These are phyloP conservation scores for Hirudo medicinalis DNA, from an alignment of 1,140 invertebrate species.

Conservation along the genomic window DNA sequence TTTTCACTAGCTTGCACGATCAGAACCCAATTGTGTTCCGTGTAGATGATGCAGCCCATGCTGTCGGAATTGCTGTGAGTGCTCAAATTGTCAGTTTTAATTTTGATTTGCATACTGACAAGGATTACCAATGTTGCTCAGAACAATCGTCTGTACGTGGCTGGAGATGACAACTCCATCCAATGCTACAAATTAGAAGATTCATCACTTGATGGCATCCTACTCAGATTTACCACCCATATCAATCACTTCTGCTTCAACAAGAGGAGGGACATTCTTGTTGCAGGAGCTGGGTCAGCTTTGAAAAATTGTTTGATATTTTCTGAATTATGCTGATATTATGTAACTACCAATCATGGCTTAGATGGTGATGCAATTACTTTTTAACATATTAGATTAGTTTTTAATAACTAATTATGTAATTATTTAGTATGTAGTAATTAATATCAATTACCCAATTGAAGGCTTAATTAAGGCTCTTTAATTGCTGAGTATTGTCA, in stretches of 20 bases:
- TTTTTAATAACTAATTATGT: too few relatives aligned
- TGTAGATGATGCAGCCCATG: slow-evolving; percentile 64
- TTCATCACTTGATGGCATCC: slow-evolving; percentile 65
- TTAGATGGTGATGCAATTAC: too few relatives aligned
- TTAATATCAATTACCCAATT: too few relatives aligned
- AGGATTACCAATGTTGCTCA: slow-evolving; percentile 37
- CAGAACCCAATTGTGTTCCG: slow-evolving; percentile 65
- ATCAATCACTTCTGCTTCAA: slow-evolving; percentile 59
- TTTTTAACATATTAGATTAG: too few relatives aligned
- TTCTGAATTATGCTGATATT: too few relatives aligned
- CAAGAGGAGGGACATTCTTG: slow-evolving; percentile 47
- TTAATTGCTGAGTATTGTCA: too few relatives aligned
- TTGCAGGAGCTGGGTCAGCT: slow-evolving; percentile 50
- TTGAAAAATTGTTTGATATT: too few relatives aligned
- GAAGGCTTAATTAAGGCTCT: too few relatives aligned
- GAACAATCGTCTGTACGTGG: slow-evolving; percentile 51
- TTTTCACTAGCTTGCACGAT: slow-evolving; percentile 67
- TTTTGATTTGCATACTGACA: slow-evolving; percentile 36
- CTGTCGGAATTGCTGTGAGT: slow-evolving; percentile 47
- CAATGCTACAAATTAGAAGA: slow-evolving; percentile 68
- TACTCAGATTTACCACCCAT: slow-evolving; percentile 70
- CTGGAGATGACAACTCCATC: slow-evolving; percentile 69
- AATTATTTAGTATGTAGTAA: too few relatives aligned
- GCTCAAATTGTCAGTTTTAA: not conserved
- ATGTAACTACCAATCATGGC: too few relatives aligned